Evolutionary conservation across 2,888 invertebrate genomes (phyloP).

Genomic region (Dicycla oo): DNA sequence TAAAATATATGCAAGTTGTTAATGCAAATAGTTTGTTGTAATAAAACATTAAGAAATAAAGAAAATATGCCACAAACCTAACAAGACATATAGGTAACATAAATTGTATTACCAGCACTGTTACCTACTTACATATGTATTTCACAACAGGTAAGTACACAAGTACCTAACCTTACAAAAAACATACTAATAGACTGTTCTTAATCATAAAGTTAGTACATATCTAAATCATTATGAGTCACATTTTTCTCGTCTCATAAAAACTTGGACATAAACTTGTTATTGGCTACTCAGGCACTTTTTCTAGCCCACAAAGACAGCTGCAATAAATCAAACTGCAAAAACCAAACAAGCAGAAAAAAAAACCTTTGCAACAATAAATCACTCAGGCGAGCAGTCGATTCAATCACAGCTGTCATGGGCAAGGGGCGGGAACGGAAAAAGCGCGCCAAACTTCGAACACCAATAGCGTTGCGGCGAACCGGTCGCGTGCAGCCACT

Average conservation of each 20-base stretch:
- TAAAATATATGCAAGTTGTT: background rate
- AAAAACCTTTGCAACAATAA: slow-evolving; percentile 80
- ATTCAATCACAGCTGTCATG: slow-evolving; percentile 89
- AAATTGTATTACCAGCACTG: background rate
- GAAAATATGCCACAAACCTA: slow-evolving; percentile 34
- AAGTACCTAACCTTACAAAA: background rate
- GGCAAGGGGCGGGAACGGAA: slow-evolving; percentile 86
- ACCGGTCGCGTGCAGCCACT: slow-evolving; percentile 76
- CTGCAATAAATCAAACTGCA: slow-evolving; percentile 82
- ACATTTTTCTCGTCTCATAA: slow-evolving; percentile 29
- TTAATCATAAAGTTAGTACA: slow-evolving; percentile 16
- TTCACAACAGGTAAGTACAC: background rate
- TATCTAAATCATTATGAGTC: background rate
- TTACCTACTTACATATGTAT: background rate
- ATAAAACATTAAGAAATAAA: slow-evolving; percentile 15
- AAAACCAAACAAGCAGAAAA: slow-evolving; percentile 76
- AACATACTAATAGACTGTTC: background rate
- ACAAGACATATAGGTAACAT: background rate
- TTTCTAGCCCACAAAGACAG: slow-evolving; percentile 66
- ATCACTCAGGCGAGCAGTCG: slow-evolving; percentile 83
- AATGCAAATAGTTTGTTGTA: background rate
- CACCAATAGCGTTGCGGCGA: slow-evolving; percentile 84
- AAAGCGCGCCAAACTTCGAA: slow-evolving; percentile 88
- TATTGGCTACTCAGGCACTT: slow-evolving; percentile 54
- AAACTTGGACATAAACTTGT: slow-evolving; percentile 41